These are phyloP conservation scores for Gymnocypris eckloni DNA, from an alignment of 2,797 vertebrate species.

Conservation along the genomic window DNA sequence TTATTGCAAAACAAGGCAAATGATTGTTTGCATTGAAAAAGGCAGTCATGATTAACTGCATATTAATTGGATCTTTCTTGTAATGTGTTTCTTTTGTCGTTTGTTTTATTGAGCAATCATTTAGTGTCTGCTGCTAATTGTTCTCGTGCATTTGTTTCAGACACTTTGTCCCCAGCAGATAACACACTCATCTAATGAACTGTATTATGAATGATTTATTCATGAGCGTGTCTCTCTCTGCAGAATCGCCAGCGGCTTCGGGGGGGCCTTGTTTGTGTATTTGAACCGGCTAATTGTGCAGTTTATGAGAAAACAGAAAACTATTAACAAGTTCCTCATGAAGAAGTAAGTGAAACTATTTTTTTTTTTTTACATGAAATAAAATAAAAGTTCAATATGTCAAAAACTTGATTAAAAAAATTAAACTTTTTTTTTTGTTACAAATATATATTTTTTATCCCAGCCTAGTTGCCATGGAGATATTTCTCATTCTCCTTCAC, in stretches of 20 bases:
- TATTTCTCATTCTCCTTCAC: neutral
- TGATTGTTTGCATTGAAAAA: neutral
- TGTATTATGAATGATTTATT: conserved; percentile 34
- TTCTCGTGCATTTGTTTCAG: conserved; percentile 4
- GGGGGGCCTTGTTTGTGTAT: conserved; percentile 93
- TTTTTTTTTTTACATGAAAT: neutral
- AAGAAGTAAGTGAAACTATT: conserved; percentile 90
- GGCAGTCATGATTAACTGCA: neutral
- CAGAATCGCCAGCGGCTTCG: conserved; percentile 95
- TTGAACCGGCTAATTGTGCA: conserved; percentile 95
- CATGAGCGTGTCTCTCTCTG: conserved; percentile 2
- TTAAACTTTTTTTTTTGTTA: too few relatives aligned
- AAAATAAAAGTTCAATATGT: neutral
- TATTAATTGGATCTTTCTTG: neutral
- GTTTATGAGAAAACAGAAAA: conserved; percentile 96
- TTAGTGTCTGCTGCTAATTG: conserved; percentile 43
- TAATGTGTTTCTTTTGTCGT: neutral
- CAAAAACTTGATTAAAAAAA: too few relatives aligned
- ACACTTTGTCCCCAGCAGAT: conserved; percentile 35
- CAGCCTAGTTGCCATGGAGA: neutral
- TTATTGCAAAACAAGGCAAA: too few relatives aligned
- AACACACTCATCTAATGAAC: conserved; percentile 6
- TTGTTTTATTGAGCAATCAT: neutral
- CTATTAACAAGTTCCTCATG: conserved; percentile 98
- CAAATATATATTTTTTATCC: too few relatives aligned